Conservation (phyloP, 2,888 invertebrate genomes). For the Agrochola circellaris region DNA sequence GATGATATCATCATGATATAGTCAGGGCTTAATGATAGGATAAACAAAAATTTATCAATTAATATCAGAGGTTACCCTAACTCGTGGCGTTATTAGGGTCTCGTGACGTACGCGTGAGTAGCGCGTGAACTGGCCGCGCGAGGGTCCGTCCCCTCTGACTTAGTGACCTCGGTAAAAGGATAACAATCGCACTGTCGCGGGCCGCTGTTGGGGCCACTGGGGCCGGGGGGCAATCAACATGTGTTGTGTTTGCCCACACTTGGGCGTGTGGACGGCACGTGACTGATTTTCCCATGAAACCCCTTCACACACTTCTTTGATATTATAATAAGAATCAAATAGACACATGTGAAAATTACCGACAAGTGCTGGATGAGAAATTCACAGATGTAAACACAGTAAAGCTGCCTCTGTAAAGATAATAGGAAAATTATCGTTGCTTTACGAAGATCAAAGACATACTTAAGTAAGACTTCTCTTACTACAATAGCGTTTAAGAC, state of each 20-base stretch:
- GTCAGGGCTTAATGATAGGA: conserved; percentile 12
- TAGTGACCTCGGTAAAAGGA: conserved; percentile 82
- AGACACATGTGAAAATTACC: conserved; percentile 49
- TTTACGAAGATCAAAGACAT: background rate
- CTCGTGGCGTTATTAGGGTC: conserved; percentile 69
- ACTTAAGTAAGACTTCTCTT: background rate
- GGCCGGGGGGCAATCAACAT: conserved; percentile 77
- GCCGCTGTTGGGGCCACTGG: conserved; percentile 72
- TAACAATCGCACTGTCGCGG: conserved; percentile 85
- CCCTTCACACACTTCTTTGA: conserved; percentile 71
- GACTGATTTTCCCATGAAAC: conserved; percentile 79
- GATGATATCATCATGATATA: conserved; percentile 19
- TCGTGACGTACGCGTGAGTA: conserved; percentile 77
- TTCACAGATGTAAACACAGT: conserved; percentile 24
- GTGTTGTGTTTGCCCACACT: conserved; percentile 81
- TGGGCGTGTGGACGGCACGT: conserved; percentile 86
- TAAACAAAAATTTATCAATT: conserved; percentile 33
- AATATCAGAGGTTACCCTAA: conserved; percentile 58
- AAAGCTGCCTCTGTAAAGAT: conserved; percentile 3
- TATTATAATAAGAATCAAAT: conserved; percentile 57
- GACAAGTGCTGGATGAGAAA: conserved; percentile 51
- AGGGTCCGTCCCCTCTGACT: conserved; percentile 79
- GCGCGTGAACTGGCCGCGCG: conserved; percentile 70
- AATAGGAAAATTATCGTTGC: background rate
- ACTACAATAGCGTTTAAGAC: background rate